Base-by-base conservation (phyloP, 1,140 invertebrate species). In the Bathynomus jamesi region DNA sequence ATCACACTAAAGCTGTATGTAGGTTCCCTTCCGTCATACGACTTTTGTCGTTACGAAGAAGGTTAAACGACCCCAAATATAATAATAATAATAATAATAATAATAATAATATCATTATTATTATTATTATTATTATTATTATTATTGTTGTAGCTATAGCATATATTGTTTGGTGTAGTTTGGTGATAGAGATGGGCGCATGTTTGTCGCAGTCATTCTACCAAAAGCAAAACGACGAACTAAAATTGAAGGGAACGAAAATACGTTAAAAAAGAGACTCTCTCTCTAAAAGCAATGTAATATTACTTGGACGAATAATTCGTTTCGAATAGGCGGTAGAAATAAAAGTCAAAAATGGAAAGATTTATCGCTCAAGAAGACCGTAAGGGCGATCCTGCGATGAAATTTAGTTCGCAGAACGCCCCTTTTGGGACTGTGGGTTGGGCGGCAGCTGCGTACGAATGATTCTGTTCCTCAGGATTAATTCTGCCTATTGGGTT, bases 261-360 rank as follows among this genome's bases (percentile, higher is more conserved):
- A 53, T 1, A 5, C 13, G 21, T 21, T 53, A 53, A 53, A 53
- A 53, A 53, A 53, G 13, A 21, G 21, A 53, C 40, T 53, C 11
- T 21, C 11, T 21, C 21, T 53, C 40, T 21, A 53, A 21, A 53
- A 53, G 40, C 40, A 11, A n/a, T 53, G 40, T 53, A 53, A 53
- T 53, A 53, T 17, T 53, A 53, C 40, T 53, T 53, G 21, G 40
- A 53, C 11, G 40, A 53, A 53, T 53, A 53, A 53, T 53, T 17
- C 40, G 11, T 11, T 21, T 53, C 11, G 5, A 53, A 53, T 17
- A 17, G 21, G 40, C 11, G 11, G 40, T 53, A 53, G 40, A 53
- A 53, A 53, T 53, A 53, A 53, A 53, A 53, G 40, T 53, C 40
- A 53, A 21, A 53, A 53, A 53, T 53, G 40, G 40, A 53, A 53